A percentile compares a stretch with the other conserved stretches of the same genome.
Conservation (phyloP, 2,113 vertebrate species). For the Pelecanus crispus region DNA sequence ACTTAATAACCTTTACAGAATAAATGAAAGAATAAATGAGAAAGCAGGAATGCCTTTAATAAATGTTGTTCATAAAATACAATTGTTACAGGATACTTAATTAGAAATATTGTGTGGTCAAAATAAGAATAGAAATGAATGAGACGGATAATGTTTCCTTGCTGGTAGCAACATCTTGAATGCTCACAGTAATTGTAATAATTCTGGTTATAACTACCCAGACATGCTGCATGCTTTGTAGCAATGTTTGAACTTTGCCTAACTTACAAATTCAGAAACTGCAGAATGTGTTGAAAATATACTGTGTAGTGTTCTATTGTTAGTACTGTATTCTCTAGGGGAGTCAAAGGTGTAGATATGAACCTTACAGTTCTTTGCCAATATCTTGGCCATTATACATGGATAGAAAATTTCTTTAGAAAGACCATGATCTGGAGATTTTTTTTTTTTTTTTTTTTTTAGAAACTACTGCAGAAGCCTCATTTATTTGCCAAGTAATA, state of each 20-base stretch:
- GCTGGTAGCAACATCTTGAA: slow-evolving; percentile 32
- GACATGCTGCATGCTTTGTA: background rate
- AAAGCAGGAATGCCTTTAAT: slow-evolving; percentile 19
- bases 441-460: background rate
- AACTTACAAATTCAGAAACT: background rate
- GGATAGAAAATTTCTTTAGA: background rate
- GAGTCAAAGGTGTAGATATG: background rate
- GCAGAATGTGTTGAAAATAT: background rate
- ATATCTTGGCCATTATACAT: background rate
- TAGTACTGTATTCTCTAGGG: background rate
- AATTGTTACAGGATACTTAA: slow-evolving; percentile 46
- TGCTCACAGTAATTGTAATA: slow-evolving; percentile 44
- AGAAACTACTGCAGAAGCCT: background rate
- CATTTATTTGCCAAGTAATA: background rate
- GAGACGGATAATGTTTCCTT: slow-evolving; percentile 36
- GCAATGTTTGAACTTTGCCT: background rate
- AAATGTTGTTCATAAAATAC: slow-evolving; percentile 37
- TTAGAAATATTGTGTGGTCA: slow-evolving; percentile 63
- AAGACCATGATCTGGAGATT: background rate
- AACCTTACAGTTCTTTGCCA: background rate
- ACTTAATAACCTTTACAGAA: slow-evolving; percentile 44
- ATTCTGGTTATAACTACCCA: slow-evolving; percentile 30
- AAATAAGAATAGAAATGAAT: slow-evolving; percentile 56
- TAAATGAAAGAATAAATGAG: slow-evolving; percentile 37
- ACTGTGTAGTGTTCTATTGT: background rate